Base-by-base conservation (phyloP, 1,140 invertebrate genomes). In the Sycophaga agraensis region DNA sequence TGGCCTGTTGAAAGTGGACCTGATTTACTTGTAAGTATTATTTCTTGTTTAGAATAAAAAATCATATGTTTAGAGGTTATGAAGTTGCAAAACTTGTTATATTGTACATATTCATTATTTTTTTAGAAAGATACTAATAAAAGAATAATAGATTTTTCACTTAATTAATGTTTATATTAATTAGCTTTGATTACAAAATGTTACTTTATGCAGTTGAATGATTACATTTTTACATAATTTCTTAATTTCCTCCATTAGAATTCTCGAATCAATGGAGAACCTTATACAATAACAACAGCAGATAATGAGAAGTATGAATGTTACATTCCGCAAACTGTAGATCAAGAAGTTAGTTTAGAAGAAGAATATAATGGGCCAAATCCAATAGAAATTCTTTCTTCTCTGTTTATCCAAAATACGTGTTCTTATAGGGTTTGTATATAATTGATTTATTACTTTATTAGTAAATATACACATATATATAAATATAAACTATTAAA, bases 381-480 rank as follows among this genome's bases (percentile, higher is more conserved):
- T 75, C 89, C 92, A 0, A 81, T 95, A 43, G 86, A 91, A 69
- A 73, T 96, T 4, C 77, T 98, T 22, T 80, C 86, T 53, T 87
- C 89, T 4, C 76, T 96, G 31, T 93, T 96, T 76, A 80, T 79
- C 14, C 87, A 90, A 64, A 83, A 84, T 63, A 82, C 83, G 51
- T 98, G 94, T 79, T 93, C 92, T 0, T 95, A 93, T 68, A 85
- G 91, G 64, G 87, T 88, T 81, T 17, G 51, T 42, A 14, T 19
- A 45, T 2, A 34, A 43, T 21, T 43, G 3, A 43, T 21, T 11
- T 24, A 26, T 19, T 26, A 4, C 26, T 46, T 46, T 46, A 4
- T 1, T 14, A 4, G 24, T 26, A n/a, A n/a, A n/a, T n/a, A n/a
- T n/a, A n/a, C n/a, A n/a, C n/a, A n/a, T n/a, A n/a, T 12, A 40